phyloP scores from a whole-genome alignment of 2,888 invertebrate species.

The Panorpa germanica region DNA sequence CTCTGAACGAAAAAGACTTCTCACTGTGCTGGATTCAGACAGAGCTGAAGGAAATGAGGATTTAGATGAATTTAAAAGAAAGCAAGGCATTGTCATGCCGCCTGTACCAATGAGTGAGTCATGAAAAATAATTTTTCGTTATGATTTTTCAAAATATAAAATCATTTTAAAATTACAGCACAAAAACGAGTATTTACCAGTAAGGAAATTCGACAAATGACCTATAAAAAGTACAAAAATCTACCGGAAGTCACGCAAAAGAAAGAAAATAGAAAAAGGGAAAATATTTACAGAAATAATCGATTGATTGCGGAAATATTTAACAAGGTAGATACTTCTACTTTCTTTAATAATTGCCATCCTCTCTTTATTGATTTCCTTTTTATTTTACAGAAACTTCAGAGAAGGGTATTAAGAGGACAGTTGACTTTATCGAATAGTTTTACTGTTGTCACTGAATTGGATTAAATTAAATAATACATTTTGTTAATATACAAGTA shows the following conservation, averaged over 20 bases:
- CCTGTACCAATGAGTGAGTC: slow-evolving; percentile 23
- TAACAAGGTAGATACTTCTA: slow-evolving; percentile 35
- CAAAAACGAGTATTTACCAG: slow-evolving; percentile 29
- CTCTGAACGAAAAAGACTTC: no score
- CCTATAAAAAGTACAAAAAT: slow-evolving; percentile 41
- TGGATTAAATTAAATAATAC: no score
- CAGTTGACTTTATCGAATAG: slow-evolving; percentile 22
- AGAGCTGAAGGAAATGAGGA: no score
- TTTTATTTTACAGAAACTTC: slow-evolving; percentile 18
- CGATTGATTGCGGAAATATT: slow-evolving; percentile 57
- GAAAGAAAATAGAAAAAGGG: slow-evolving; percentile 34
- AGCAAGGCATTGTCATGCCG: slow-evolving; percentile 19
- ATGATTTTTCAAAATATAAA: slow-evolving; percentile 5
- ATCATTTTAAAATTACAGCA: slow-evolving; percentile 17
- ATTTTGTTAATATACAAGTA: no score
- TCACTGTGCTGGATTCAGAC: no score
- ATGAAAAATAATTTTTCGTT: slow-evolving; percentile 1
- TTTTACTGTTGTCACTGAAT: no score
- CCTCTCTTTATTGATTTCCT: neutral
- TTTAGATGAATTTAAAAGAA: slow-evolving; percentile 18
- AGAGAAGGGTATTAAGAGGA: slow-evolving; percentile 20
- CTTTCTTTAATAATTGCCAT: slow-evolving; percentile 4
- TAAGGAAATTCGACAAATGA: slow-evolving; percentile 37
- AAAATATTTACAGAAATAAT: slow-evolving; percentile 45
- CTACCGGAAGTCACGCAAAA: slow-evolving; percentile 53